phyloP scores from a whole-genome alignment of 1,140 invertebrate genomes.

The Euglossa dilemma region DNA sequence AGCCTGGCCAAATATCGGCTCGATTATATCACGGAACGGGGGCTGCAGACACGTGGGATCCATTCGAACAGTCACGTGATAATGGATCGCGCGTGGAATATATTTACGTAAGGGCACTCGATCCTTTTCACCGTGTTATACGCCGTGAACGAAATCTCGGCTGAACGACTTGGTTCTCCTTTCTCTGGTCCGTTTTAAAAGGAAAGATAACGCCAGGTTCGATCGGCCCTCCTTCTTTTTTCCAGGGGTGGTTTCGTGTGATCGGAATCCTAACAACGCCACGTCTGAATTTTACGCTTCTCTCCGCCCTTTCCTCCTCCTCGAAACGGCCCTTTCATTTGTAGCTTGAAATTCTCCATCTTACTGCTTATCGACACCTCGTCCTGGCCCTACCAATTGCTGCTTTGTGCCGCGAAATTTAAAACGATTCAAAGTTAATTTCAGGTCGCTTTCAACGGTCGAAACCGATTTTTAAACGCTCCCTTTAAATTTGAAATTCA shows the following conservation, averaged over 20 bases:
- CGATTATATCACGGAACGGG: conserved; percentile 2
- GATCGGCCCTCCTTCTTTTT: not conserved
- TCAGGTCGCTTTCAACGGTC: too few species aligned
- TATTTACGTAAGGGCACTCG: conserved; percentile 15
- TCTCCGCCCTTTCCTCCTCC: too few species aligned
- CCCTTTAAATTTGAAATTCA: too few species aligned
- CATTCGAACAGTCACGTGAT: conserved; percentile 29
- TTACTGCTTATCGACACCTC: not conserved
- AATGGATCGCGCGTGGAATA: conserved; percentile 45
- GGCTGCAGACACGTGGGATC: not conserved
- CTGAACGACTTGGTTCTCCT: conserved; percentile 22
- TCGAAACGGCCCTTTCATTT: not conserved
- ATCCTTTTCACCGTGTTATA: conserved; percentile 36
- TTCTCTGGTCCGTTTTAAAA: conserved; percentile 26
- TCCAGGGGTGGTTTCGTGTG: not conserved
- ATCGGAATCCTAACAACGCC: conserved; percentile 15
- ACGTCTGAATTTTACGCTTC: not conserved
- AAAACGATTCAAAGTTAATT: too few species aligned
- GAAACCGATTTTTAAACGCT: too few species aligned
- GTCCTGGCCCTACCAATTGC: not conserved
- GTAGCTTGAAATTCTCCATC: not conserved
- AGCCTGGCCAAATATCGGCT: not conserved
- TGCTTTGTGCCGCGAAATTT: too few species aligned
- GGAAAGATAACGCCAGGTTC: conserved; percentile 1
- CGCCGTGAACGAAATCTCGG: conserved; percentile 31